Evolutionary conservation across 2,888 invertebrate species (phyloP).

Genomic region (Ochropleura plecta): DNA sequence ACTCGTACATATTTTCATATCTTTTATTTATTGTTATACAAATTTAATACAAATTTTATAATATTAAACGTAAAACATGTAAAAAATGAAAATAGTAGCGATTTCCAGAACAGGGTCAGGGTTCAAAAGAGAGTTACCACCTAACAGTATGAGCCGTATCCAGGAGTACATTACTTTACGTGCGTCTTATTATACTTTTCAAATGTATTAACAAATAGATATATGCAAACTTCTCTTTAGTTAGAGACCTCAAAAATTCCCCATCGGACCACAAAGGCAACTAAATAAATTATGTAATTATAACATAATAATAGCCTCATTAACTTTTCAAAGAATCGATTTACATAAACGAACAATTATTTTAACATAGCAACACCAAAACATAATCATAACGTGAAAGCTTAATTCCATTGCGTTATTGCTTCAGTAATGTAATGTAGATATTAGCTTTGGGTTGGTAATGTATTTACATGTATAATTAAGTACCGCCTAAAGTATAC

Average conservation of each 20-base stretch:
- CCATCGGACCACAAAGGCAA: neutral
- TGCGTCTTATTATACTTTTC: neutral
- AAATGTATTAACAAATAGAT: neutral
- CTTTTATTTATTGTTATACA: too few species aligned
- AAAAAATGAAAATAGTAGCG: too few species aligned
- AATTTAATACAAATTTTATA: too few species aligned
- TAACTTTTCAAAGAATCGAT: neutral
- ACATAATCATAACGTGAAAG: slow-evolving; percentile 4
- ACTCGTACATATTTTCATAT: too few species aligned
- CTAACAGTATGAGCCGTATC: too few species aligned
- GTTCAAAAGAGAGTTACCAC: too few species aligned
- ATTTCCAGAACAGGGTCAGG: too few species aligned
- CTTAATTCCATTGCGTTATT: slow-evolving; percentile 27
- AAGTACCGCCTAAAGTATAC: slow-evolving; percentile 35
- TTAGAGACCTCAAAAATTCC: neutral
- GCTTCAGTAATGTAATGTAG: slow-evolving; percentile 30
- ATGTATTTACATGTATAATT: slow-evolving; percentile 59
- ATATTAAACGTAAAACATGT: too few species aligned
- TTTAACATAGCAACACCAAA: neutral
- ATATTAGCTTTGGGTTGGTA: slow-evolving; percentile 42
- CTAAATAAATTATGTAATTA: neutral
- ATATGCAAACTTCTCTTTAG: neutral
- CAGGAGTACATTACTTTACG: neutral
- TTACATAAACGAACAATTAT: neutral
- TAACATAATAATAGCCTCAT: neutral